Evolutionary conservation across 2,888 invertebrate species (phyloP).

Genomic region (Prosopocoilus inquinatus): DNA sequence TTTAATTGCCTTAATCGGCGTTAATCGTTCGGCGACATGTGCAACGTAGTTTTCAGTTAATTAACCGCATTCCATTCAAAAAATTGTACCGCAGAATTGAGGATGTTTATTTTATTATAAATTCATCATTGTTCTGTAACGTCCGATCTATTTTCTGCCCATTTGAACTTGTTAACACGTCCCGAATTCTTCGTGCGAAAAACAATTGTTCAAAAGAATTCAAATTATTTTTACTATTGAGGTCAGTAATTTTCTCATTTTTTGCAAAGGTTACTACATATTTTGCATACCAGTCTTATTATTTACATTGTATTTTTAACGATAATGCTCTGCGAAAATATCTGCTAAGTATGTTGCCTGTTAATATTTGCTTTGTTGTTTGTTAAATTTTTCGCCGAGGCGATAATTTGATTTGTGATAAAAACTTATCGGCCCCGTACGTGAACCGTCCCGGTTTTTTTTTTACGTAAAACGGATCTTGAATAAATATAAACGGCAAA

Average conservation of each 20-base stretch:
- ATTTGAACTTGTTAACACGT: background rate
- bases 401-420: slow-evolving; percentile 4
- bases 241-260: slow-evolving; percentile 47
- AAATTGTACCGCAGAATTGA: background rate
- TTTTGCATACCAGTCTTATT: slow-evolving; percentile 23
- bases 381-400: no score
- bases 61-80: slow-evolving; percentile 8
- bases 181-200: background rate
- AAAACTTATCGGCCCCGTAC: background rate
- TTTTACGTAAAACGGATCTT: no score
- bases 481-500: no score
- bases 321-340: slow-evolving; percentile 6
- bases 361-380: background rate
- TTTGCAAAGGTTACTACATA: slow-evolving; percentile 30
- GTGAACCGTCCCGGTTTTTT: no score
- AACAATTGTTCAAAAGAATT: slow-evolving; percentile 44
- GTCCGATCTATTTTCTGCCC: background rate
- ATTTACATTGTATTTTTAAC: slow-evolving; percentile 19
- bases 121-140: slow-evolving; percentile 5
- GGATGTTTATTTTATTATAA: slow-evolving; percentile 12
- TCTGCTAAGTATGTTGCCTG: background rate
- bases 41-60: slow-evolving; percentile 2
- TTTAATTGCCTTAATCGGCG: background rate
- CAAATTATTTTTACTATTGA: slow-evolving; percentile 46
- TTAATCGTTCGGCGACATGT: slow-evolving; percentile 5